Evolutionary conservation across 2,113 vertebrate species (phyloP).

Genomic region (Oreamnos americanus): DNA sequence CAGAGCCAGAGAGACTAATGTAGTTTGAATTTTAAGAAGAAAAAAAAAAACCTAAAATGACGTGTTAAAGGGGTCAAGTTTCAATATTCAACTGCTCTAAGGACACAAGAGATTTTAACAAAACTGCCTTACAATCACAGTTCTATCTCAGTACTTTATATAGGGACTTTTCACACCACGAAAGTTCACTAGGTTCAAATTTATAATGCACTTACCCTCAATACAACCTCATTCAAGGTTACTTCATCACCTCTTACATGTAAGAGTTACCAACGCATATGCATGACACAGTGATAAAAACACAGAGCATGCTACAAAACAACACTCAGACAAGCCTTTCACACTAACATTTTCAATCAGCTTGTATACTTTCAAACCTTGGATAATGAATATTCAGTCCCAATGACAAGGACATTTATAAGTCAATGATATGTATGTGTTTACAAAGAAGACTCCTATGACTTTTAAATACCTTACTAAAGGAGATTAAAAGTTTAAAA

Average conservation of each 20-base stretch:
- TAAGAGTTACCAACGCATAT: neutral
- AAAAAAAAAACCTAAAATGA: neutral
- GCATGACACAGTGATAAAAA: conserved; percentile 38
- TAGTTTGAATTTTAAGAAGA: neutral
- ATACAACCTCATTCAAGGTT: neutral
- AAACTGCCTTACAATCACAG: neutral
- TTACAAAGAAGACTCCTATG: neutral
- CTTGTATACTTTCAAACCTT: conserved; percentile 29
- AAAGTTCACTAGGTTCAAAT: neutral
- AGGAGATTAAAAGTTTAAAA: neutral
- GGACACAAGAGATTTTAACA: neutral
- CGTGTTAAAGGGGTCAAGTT: neutral
- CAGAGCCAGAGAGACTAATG: neutral
- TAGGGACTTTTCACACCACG: neutral
- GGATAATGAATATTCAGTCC: neutral
- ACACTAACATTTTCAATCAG: conserved; percentile 72
- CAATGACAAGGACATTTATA: neutral
- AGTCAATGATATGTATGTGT: neutral
- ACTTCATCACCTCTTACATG: neutral
- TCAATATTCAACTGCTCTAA: neutral
- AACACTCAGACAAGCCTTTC: conserved; percentile 81
- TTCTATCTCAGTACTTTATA: neutral
- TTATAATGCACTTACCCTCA: conserved; percentile 34
- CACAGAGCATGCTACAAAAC: conserved; percentile 79
- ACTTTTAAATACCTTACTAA: neutral